phyloP scores from a whole-genome alignment of 2,113 vertebrate species.

The Ciconia stormi region DNA sequence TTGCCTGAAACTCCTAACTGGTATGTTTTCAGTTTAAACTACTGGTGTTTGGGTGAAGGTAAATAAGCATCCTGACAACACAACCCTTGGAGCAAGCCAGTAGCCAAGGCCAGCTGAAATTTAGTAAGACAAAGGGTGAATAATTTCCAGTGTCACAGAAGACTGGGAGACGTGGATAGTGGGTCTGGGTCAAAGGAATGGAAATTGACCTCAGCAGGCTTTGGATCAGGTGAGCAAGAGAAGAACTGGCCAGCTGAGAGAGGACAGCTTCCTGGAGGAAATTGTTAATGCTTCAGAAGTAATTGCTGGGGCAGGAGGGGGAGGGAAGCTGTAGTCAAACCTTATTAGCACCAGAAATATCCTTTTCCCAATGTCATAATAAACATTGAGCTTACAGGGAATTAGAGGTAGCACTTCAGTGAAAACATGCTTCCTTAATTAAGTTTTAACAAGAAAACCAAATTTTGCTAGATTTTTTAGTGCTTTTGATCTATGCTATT shows the following conservation, averaged over 20 bases:
- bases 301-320: not conserved
- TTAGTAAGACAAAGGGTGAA: not conserved
- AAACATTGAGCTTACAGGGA: not conserved
- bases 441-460: not conserved
- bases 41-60: constrained; percentile 21
- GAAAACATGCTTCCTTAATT: not conserved
- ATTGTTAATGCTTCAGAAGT: not conserved
- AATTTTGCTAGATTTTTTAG: not conserved
- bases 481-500: not conserved
- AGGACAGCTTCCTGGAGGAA: not conserved
- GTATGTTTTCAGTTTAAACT: constrained; percentile 7
- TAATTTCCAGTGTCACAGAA: not conserved
- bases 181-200: not conserved
- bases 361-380: not conserved
- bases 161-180: not conserved
- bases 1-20: not conserved
- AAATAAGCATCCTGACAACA: constrained; percentile 42
- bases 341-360: not conserved
- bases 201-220: not conserved
- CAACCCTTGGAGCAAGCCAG: not conserved
- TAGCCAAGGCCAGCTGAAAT: constrained; percentile 23
- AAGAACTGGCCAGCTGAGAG: not conserved
- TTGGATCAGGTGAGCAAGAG: not conserved
- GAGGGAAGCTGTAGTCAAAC: not conserved
- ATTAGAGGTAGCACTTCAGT: not conserved